Conservation (phyloP, 2,113 vertebrate genomes). For the Tychaedon coryphoeus region DNA sequence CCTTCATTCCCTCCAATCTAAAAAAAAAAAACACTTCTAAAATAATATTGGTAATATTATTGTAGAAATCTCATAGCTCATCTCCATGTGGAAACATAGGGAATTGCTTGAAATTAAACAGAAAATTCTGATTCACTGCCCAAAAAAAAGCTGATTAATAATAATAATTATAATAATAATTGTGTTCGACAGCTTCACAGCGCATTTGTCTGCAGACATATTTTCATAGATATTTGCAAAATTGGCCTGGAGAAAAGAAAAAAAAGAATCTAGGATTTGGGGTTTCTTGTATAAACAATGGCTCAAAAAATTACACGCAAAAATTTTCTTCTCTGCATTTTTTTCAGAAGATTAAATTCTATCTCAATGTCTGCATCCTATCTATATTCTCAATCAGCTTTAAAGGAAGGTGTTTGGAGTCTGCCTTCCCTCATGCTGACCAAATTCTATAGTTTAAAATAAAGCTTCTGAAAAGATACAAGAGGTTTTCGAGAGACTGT, state of each 20-base stretch:
- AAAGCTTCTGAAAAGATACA: neutral
- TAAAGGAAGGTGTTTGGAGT: neutral
- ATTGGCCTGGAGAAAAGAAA: accelerated
- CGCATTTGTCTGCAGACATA: neutral
- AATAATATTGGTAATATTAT: neutral
- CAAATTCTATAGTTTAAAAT: neutral
- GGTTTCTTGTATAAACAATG: neutral
- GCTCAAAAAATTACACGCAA: neutral
- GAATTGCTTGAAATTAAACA: neutral
- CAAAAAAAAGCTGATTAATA: accelerated
- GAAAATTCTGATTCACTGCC: neutral
- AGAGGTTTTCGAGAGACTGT: neutral
- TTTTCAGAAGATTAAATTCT: neutral
- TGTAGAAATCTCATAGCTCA: neutral
- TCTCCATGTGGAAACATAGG: neutral
- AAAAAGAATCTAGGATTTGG: accelerated
- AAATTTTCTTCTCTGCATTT: neutral
- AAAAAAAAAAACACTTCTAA: neutral
- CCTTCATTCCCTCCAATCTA: neutral
- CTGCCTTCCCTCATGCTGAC: neutral
- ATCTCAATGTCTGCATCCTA: neutral
- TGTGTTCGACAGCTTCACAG: neutral
- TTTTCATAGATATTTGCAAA: neutral
- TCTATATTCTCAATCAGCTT: neutral
- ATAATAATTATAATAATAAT: too few species aligned